Evolutionary conservation across 2,113 vertebrate genomes (phyloP), one percentile per base, ranked within the genome.

Genomic region (Turnix velox): DNA sequence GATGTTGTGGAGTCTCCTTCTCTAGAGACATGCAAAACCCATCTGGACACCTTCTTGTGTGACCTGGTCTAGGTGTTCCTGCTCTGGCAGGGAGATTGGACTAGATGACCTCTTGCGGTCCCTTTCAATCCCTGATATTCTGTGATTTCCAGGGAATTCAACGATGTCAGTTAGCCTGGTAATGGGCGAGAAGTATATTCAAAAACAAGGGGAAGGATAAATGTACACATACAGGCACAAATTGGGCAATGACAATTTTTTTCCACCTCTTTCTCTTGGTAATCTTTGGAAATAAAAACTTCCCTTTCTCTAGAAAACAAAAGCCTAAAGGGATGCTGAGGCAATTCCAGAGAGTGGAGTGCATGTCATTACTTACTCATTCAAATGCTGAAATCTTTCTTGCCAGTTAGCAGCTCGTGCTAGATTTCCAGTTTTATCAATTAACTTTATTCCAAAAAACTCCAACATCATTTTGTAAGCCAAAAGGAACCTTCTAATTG

Each of bases 391-490:
- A 97, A 99, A 99, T 92, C 99, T 98, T 78, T 99, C 98, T 90
- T 98, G 98, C 99, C 99, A 99, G 96, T 99, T 99, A 85, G 97
- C 33, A 86, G 99, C 98, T 69, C 99, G 98, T 59, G 98, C 95
- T 40, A 99, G 98, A 3, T 98, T 99, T 73, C 99, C 99, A 46
- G 97, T 99, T 97, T 99, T 99, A 97, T 99, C 98, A 93, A 98
- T 97, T 67, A 99, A 97, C 93, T 99, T 99, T 97, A 99, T 97
- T 89, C 99, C 99, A 87, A 99, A 99, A 97, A 99, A 99, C 96
- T 99, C 99, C 97, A 99, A 84, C 99, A 99, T 99, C 94, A 99
- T 98, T 96, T 99, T 98, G 91, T 99, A 99, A 76, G 99, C 99
- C 72, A 98, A 97, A 62, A 99, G 92, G 88, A 99, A 99, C 92